Conservation (phyloP, 2,888 invertebrate species). For the Arctia plantaginis region DNA sequence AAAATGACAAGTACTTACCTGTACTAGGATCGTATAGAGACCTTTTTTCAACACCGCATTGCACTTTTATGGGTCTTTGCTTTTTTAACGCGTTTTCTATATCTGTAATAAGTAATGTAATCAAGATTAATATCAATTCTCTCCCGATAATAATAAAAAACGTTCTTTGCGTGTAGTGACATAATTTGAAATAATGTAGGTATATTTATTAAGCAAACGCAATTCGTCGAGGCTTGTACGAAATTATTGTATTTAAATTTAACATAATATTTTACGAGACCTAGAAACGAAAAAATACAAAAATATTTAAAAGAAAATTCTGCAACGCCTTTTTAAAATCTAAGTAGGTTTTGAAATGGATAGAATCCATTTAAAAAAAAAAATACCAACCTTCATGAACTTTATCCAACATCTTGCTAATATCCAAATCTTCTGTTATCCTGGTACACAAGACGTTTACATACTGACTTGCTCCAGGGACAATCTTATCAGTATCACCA, state of each 20-base stretch:
- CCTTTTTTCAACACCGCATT: slow-evolving; percentile 75
- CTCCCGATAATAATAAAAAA: not conserved
- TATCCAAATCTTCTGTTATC: slow-evolving; percentile 73
- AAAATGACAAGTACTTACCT: slow-evolving; percentile 56
- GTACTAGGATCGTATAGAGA: slow-evolving; percentile 72
- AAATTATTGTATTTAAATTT: too few species aligned
- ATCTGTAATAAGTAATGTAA: slow-evolving; percentile 59
- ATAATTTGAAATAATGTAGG: not conserved
- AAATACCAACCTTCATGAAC: slow-evolving; percentile 77
- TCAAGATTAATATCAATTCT: too few species aligned
- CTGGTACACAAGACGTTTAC: slow-evolving; percentile 76
- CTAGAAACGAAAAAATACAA: too few species aligned
- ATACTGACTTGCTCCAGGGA: slow-evolving; percentile 75
- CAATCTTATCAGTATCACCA: slow-evolving; percentile 69
- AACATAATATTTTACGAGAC: too few species aligned
- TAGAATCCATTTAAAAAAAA: not conserved
- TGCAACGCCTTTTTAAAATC: not conserved
- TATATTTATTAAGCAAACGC: too few species aligned
- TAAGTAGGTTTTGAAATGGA: too few species aligned
- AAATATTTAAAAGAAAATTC: too few species aligned
- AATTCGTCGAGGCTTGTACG: too few species aligned
- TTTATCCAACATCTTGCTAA: slow-evolving; percentile 77
- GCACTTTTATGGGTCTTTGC: slow-evolving; percentile 78
- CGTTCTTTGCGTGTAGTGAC: not conserved
- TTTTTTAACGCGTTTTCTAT: slow-evolving; percentile 72